Evolutionary conservation across 2,113 vertebrate genomes (phyloP).

Genomic region (Lycaon pictus): DNA sequence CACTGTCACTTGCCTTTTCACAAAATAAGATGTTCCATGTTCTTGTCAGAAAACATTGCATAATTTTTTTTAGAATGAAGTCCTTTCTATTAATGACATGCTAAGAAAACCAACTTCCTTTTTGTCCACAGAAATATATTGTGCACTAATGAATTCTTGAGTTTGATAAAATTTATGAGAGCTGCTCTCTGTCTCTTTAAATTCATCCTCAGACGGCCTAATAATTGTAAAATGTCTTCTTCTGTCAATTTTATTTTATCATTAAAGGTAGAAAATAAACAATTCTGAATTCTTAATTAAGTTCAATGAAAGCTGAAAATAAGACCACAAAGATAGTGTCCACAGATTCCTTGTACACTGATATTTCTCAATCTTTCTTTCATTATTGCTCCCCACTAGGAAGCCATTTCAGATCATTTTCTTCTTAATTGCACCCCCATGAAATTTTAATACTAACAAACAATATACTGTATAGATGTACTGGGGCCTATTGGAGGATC

Average conservation of each 20-base stretch:
- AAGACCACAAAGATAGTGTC: neutral
- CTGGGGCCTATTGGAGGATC: neutral
- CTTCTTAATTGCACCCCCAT: neutral
- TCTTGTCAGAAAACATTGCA: neutral
- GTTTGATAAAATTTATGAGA: neutral
- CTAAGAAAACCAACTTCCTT: neutral
- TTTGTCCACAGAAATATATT: neutral
- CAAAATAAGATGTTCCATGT: neutral
- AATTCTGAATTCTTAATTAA: constrained; percentile 20
- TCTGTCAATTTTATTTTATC: neutral
- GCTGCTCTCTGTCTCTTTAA: neutral
- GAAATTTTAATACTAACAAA: neutral
- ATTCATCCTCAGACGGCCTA: neutral
- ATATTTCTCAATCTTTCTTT: neutral
- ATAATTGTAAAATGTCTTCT: neutral
- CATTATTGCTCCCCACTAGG: neutral
- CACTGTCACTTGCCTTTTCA: neutral
- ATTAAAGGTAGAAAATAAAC: neutral
- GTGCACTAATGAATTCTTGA: neutral
- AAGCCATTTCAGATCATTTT: neutral
- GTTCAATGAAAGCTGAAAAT: neutral
- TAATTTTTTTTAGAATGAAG: neutral
- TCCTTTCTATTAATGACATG: neutral
- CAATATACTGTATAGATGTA: neutral
- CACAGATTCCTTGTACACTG: neutral